These are phyloP conservation scores for Nomada flava DNA, from an alignment of 2,888 invertebrate species.

Conservation along the genomic window DNA sequence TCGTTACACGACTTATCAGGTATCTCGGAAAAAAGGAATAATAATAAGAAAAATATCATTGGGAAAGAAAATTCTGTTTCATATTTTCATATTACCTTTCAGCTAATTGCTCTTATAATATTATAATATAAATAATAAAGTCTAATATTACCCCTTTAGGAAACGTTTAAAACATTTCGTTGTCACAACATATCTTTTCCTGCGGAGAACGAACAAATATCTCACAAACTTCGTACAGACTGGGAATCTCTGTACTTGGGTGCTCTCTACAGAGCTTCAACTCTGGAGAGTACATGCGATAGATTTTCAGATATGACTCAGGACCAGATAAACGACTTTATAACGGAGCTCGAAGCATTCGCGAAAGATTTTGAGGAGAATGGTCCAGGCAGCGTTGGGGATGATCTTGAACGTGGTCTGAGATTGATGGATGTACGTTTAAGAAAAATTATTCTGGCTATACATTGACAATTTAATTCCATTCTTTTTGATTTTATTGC, in stretches of 20 bases:
- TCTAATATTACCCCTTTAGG: conserved; percentile 84
- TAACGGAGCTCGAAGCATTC: conserved; percentile 87
- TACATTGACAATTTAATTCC: neutral
- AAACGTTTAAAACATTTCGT: conserved; percentile 90
- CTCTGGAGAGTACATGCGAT: conserved; percentile 92
- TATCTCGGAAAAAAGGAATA: conserved; percentile 40
- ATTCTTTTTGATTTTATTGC: neutral
- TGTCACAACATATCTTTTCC: conserved; percentile 89
- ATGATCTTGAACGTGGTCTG: conserved; percentile 91
- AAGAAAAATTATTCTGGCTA: neutral
- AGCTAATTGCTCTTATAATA: no score
- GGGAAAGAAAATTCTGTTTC: neutral
- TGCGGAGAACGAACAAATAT: conserved; percentile 86
- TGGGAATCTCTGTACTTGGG: conserved; percentile 90
- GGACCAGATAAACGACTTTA: conserved; percentile 90
- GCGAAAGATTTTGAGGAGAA: conserved; percentile 89
- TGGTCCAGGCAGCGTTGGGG: conserved; percentile 93
- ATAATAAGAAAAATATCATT: neutral
- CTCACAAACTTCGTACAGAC: conserved; percentile 87
- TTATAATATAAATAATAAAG: neutral
- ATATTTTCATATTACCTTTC: neutral
- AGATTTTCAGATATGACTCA: conserved; percentile 93
- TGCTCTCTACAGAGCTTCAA: conserved; percentile 89
- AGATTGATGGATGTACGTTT: conserved; percentile 88
- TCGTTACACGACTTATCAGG: conserved; percentile 87